Evolutionary conservation across 1,140 invertebrate species (phyloP).

Genomic region (Dufourea novaeangliae): DNA sequence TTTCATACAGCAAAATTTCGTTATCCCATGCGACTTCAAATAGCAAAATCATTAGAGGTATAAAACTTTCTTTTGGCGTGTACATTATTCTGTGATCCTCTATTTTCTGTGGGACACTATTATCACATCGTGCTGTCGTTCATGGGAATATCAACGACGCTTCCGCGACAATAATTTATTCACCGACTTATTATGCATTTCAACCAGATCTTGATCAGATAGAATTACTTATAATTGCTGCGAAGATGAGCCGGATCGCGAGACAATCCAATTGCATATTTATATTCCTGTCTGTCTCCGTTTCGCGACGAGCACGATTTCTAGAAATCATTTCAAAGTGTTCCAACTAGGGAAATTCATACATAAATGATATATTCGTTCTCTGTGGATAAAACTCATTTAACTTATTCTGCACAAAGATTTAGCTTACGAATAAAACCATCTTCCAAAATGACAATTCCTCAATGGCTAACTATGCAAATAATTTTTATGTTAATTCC

Average conservation of each 20-base stretch:
- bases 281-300: not conserved
- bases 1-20: not conserved
- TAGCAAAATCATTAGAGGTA: no score
- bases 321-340: not conserved
- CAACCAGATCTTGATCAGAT: slow-evolving; percentile 6
- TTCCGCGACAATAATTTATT: slow-evolving; percentile 31
- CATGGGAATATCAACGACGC: not conserved
- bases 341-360: not conserved
- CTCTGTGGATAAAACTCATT: not conserved
- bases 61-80: not conserved
- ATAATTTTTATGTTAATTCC: no score
- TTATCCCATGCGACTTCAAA: not conserved
- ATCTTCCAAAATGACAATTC: no score
- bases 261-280: slow-evolving; percentile 17
- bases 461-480: no score
- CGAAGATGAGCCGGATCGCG: not conserved
- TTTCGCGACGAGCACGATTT: not conserved
- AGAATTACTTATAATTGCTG: slow-evolving; percentile 23
- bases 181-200: slow-evolving; percentile 25
- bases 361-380: not conserved
- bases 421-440: no score
- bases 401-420: no score
- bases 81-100: not conserved
- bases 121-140: slow-evolving; percentile 10
- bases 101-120: not conserved